Conservation (phyloP, 2,888 invertebrate species). For the Polydrusus pterygomalis region DNA sequence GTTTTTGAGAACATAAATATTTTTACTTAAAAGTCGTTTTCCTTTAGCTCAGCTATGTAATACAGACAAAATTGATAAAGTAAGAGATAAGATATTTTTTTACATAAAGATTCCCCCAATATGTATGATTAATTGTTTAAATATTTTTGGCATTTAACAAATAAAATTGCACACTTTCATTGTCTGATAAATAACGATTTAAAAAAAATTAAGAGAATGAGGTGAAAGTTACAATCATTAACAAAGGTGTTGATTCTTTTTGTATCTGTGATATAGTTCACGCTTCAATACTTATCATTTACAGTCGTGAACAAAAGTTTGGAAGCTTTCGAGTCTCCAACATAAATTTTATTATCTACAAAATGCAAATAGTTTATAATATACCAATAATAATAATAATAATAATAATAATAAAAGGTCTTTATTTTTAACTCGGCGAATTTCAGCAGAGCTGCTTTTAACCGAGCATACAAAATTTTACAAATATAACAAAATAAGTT, state of each 20-base stretch:
- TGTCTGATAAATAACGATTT: slow-evolving; percentile 2
- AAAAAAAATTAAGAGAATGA: slow-evolving; percentile 17
- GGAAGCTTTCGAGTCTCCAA: too few relatives aligned
- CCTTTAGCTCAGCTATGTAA: not conserved
- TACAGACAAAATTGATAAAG: not conserved
- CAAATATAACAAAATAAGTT: too few relatives aligned
- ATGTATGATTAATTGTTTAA: not conserved
- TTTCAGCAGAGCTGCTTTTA: too few relatives aligned
- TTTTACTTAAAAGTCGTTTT: not conserved
- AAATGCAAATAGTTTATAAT: too few relatives aligned
- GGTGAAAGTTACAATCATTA: slow-evolving; percentile 13
- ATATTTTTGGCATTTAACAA: slow-evolving; percentile 1
- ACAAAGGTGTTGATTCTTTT: not conserved
- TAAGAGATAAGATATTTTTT: not conserved
- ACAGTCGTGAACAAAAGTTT: too few relatives aligned
- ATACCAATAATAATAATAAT: too few relatives aligned
- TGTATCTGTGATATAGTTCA: slow-evolving; percentile 8
- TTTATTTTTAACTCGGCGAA: too few relatives aligned
- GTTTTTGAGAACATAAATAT: too few relatives aligned
- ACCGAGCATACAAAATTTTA: too few relatives aligned
- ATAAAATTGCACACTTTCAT: slow-evolving; percentile 21
- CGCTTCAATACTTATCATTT: slow-evolving; percentile 8
- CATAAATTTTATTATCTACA: too few relatives aligned
- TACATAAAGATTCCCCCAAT: not conserved
- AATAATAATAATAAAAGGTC: too few relatives aligned